Conservation (phyloP, 2,888 invertebrate genomes). For the Agrochola litura region DNA sequence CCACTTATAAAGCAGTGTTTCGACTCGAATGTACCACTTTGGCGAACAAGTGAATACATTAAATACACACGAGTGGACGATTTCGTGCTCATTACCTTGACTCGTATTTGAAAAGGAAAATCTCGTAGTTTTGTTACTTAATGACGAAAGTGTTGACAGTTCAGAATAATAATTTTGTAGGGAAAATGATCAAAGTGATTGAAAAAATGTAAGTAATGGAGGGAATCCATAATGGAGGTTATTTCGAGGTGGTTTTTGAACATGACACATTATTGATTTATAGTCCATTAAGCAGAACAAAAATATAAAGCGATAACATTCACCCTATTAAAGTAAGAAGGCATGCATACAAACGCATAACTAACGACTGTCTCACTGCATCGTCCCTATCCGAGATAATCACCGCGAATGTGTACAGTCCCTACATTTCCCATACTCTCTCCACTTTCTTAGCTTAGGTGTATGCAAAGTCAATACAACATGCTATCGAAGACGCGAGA, state of each 20-base stretch:
- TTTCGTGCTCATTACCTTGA: constrained; percentile 71
- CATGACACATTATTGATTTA: constrained; percentile 41
- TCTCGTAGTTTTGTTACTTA: constrained; percentile 50
- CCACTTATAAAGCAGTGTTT: constrained; percentile 60
- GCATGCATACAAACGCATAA: constrained; percentile 7
- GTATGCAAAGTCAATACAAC: constrained; percentile 51
- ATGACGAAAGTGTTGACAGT: constrained; percentile 54
- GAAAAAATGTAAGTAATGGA: constrained; percentile 1
- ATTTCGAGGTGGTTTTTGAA: constrained; percentile 17
- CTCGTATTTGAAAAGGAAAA: constrained; percentile 62
- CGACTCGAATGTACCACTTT: constrained; percentile 65
- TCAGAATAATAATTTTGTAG: constrained; percentile 42
- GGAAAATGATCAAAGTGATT: neutral
- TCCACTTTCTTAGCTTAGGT: constrained; percentile 50
- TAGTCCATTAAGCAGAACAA: constrained; percentile 40
- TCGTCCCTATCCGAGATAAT: constrained; percentile 26
- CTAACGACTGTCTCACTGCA: constrained; percentile 7
- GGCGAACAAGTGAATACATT: constrained; percentile 71
- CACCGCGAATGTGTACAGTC: constrained; percentile 38
- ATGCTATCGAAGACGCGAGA: constrained; percentile 44
- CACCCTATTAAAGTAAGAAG: constrained; percentile 18
- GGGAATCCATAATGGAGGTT: constrained; percentile 14
- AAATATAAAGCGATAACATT: constrained; percentile 36
- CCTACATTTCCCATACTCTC: constrained; percentile 57
- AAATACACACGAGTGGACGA: constrained; percentile 69